Conservation (phyloP, 2,113 vertebrate species). For the Notiomystis cincta region DNA sequence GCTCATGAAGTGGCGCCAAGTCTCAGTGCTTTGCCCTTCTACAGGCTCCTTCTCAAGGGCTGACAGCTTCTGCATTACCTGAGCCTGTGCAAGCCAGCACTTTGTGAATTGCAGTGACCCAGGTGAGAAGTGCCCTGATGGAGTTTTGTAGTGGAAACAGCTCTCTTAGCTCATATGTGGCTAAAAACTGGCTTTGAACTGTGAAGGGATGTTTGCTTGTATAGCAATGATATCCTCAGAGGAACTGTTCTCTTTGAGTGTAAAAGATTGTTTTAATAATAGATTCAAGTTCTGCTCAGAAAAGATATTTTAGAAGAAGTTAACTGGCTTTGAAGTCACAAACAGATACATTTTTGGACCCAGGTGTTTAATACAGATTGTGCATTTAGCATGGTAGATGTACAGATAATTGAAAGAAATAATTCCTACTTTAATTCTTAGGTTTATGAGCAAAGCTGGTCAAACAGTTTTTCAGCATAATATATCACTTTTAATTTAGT, state of each 20-base stretch:
- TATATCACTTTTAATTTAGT: background rate
- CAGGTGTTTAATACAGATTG: background rate
- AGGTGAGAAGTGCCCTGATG: background rate
- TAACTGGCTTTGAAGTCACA: conserved; percentile 5
- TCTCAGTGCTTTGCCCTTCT: background rate
- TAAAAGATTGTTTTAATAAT: conserved; percentile 20
- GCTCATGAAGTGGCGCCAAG: accelerated
- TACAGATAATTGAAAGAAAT: background rate
- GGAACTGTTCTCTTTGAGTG: background rate
- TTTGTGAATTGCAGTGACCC: background rate
- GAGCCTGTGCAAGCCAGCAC: background rate
- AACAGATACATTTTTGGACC: background rate
- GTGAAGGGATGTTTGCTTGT: background rate
- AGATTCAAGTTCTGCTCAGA: background rate
- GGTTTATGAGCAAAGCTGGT: background rate
- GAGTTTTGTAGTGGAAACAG: background rate
- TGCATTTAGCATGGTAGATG: background rate
- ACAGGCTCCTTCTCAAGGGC: background rate
- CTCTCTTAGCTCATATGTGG: background rate
- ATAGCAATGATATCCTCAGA: background rate
- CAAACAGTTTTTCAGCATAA: background rate
- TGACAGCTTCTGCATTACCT: background rate
- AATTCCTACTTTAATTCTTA: background rate
- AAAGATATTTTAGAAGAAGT: background rate
- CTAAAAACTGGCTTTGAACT: background rate